Evolutionary conservation across 2,113 vertebrate species (phyloP), one percentile per base, ranked within the genome.

Genomic region (Struthidea cinerea): DNA sequence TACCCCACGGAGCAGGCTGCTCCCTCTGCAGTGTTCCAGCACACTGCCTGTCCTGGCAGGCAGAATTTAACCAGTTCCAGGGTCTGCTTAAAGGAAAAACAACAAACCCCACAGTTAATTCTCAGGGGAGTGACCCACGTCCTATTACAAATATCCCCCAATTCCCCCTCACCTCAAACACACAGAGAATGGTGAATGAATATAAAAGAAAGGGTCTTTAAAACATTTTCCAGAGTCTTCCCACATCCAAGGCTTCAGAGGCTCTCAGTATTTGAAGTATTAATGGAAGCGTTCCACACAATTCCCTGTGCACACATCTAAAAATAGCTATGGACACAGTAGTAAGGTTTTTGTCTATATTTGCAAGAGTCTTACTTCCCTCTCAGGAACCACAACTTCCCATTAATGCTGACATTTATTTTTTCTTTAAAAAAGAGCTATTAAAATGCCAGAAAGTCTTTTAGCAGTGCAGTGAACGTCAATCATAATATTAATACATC

Each of bases 221-320:
- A 94, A 90, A 82, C 30, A 87, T 85, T 94, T 97, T 96, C 81
- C 93, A 94, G 84, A 95, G 78, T 44, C 44, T 90, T 94, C 90
- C 89, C 71, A 89, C 74, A 94, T 71, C 33, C 87, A 91, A 77
- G 55, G 68, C 78, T 94, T 95, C 85, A 90, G 91, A 85, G 47
- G 59, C 84, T 94, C 67, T 88, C 63, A 80, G 59, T 52, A 91
- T 90, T 47, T 95, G 83, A 97, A 95, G 84, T 84, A 95, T 92
- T 96, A 96, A 88, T 96, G 94, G 94, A 96, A 94, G 67, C 16
- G 63, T 90, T 95, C 94, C 93, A 95, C 69, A 77, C 87, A 94
- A 85, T 88, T 93, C 94, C 91, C 91, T 90, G 87, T 56, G 82
- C 90, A 86, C 78, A 77, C 59, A 87, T 69, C 90, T 95, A 97